Evolutionary conservation across 2,797 vertebrate species (phyloP), one percentile per base, ranked within the genome.

Genomic region (Paguma larvata): DNA sequence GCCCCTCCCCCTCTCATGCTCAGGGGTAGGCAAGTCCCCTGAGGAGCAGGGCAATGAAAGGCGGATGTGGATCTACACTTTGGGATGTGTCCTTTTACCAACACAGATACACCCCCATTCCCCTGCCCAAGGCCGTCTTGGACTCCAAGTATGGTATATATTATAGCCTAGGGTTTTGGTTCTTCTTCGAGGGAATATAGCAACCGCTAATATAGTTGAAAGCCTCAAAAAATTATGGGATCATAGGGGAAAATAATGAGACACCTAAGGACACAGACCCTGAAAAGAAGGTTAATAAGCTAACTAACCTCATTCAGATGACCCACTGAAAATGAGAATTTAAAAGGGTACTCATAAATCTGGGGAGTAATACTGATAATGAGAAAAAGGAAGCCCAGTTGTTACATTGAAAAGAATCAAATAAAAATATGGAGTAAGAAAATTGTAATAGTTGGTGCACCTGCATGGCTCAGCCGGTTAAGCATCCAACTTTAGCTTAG

Each of bases 31-130:
- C 15, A 62, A 23, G 18, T 6, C 3, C 1, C 10, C 6, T 9
- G 0, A 53, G 41, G n/a, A 48, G 5, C 30, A 32, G 0, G 0
- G 1, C 12, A 15, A 14, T 4, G 11, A 21, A 41, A 11, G 11
- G 8, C 4, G 3, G 12, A 41, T 44, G 41, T 23, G 14, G 18
- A 19, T 68, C 46, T 78, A 5, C 2, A 38, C 32, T 19, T 41
- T 16, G 32, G 44, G 21, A 4, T 53, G 1, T 30, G 44, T 27
- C 32, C 34, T 80, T 32, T 30, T 32, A 25, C 4, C 30, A 32
- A 3, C n/a, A 38, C 8, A 90, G 32, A 53, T 4, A 72, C 6
- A 10, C 2, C 3, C 16, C 27, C 38, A 38, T 38, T 38, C 16
- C 8, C 3, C 1, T 27, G 4, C 23, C 18, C 27, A 30, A 21